A percentile compares a stretch with the other conserved stretches of the same genome.
Evolutionary conservation across 2,797 vertebrate species (phyloP).

Genomic region (Karalla daura): DNA sequence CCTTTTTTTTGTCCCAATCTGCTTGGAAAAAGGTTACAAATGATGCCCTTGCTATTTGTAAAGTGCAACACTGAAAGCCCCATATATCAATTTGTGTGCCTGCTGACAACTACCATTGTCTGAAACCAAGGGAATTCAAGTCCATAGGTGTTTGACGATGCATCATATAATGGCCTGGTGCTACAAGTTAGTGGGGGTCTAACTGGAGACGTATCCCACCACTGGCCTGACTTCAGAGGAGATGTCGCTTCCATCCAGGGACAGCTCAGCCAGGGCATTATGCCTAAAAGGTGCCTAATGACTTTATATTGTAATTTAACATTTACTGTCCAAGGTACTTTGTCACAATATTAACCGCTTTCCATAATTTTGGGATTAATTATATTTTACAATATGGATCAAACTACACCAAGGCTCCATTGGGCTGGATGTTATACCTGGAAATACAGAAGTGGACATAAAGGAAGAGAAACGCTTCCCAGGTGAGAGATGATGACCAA

Average conservation of each 20-base stretch:
- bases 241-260: not conserved
- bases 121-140: conserved; percentile 19
- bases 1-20: conserved; percentile 1
- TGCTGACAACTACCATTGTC: conserved; percentile 45
- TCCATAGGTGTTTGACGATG: conserved; percentile 26
- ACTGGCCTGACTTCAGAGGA: conserved; percentile 3
- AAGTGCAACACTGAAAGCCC: conserved; percentile 26
- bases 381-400: not conserved
- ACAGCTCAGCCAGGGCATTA: too few species aligned
- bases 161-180: conserved; percentile 17
- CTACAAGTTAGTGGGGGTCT: conserved; percentile 1
- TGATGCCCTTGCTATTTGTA: conserved; percentile 26
- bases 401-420: not conserved
- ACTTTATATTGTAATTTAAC: conserved; percentile 21
- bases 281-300: too few species aligned
- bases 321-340: not conserved
- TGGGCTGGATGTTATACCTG: not conserved
- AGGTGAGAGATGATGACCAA: conserved; percentile 16
- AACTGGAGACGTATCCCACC: conserved; percentile 5
- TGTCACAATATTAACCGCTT: not conserved
- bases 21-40: conserved; percentile 48
- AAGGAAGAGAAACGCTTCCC: conserved; percentile 2
- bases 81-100: conserved; percentile 42
- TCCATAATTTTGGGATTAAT: conserved; percentile 5
- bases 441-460: not conserved